Percentiles rank a stretch among this genome's conserved stretches.
phyloP scores from a whole-genome alignment of 2,113 vertebrate species.

The Nicator chloris region DNA sequence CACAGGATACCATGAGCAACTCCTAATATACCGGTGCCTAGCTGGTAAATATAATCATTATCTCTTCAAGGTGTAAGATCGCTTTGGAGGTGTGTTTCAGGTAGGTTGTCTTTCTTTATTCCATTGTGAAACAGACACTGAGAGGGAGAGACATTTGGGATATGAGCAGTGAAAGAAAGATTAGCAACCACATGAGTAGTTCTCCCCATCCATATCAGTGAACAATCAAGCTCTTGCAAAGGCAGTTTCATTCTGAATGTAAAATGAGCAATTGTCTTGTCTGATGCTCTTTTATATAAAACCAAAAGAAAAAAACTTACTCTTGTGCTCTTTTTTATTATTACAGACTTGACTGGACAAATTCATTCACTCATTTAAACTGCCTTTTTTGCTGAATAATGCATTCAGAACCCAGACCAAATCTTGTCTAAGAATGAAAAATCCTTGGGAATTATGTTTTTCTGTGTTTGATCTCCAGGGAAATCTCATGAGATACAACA shows the following conservation, averaged over 20 bases:
- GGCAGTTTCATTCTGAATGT: not conserved
- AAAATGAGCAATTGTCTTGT: not conserved
- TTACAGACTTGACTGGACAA: not conserved
- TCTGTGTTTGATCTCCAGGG: not conserved
- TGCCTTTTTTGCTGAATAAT: not conserved
- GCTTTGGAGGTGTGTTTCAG: not conserved
- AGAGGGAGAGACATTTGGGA: not conserved
- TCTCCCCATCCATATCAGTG: not conserved
- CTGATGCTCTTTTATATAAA: not conserved
- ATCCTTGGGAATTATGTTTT: not conserved
- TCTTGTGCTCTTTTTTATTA: not conserved
- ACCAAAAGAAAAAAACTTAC: not conserved
- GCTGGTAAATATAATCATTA: not conserved
- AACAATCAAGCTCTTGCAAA: not conserved
- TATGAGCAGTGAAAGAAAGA: not conserved
- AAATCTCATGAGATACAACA: not conserved
- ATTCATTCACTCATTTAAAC: not conserved
- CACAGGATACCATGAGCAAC: not conserved
- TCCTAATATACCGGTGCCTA: not conserved
- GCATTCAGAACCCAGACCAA: not conserved
- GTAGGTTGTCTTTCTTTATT: not conserved
- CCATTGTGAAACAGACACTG: not conserved
- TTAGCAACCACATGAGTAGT: not conserved
- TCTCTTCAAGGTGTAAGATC: not conserved
- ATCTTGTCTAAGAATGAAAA: not conserved